Evolutionary conservation across 2,113 vertebrate species (phyloP), one percentile per base, ranked within the genome.

Genomic region (Oplegnathus fasciatus): DNA sequence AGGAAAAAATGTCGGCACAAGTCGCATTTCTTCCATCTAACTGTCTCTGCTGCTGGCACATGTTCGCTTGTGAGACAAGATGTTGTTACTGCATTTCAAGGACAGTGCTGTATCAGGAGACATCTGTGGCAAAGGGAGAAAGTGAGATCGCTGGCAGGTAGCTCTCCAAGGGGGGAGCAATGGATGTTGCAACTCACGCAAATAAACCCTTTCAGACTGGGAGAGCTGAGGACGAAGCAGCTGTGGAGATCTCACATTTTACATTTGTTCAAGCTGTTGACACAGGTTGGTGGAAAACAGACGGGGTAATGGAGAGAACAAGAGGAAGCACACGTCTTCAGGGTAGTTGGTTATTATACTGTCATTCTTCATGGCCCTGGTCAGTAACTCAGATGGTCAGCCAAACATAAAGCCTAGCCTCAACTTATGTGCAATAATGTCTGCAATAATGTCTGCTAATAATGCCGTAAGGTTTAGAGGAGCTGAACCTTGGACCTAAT

Each of bases 31-130:
- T 73, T 86, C 83, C 77, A 72, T 85, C 79, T 60, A 40, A 44
- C 70, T 78, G 75, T 86, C 84, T 83, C 55, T 48, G 32, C 66
- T 72, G 67, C 54, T 75, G 86, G 72, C 85, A 72, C 77, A 76
- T 67, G 74, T 58, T 78, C 62, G 58, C 80, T 44, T 20, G 24
- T 66, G 78, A 75, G 81, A 85, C 76, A 75, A 66, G 54, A 71
- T 82, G 78, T 75, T 70, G 82, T 54, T 78, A 68, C 65, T 65
- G 67, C 60, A 55, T 88, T 75, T 89, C 78, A 73, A 88, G 88
- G 82, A 77, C 82, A 70, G 54, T 6, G 68, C 78, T 48, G 61
- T 75, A 75, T 67, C 78, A 64, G 67, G 77, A 91, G 72, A 64
- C 77, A 34, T 84, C 44, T 50, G 75, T 65, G 44, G 52, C 40